Conservation (phyloP, 37 sponge, comb jelly and placozoan species). For the Amphimedon queenslandica region DNA sequence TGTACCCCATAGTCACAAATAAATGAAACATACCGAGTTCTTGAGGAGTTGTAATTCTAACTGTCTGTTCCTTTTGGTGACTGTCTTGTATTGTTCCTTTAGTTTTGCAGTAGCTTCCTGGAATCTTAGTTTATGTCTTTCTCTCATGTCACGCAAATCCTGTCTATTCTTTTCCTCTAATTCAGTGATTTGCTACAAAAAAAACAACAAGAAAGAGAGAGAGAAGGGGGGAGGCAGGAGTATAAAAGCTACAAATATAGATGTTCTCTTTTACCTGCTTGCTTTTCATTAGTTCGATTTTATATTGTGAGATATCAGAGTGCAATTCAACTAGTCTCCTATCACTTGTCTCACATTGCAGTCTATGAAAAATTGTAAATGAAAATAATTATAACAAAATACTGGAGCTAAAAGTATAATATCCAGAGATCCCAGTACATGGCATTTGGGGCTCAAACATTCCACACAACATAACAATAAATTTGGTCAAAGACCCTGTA, state of each 20-base stretch:
- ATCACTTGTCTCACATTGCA: neutral
- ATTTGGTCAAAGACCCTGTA: too few relatives aligned
- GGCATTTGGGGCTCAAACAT: too few relatives aligned
- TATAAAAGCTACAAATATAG: neutral
- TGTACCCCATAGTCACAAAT: neutral
- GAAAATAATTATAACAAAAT: too few relatives aligned
- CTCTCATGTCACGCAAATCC: constrained; percentile 50
- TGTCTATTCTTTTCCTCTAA: constrained; percentile 8
- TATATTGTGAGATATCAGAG: constrained; percentile 15
- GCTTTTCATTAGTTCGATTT: neutral
- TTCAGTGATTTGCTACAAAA: constrained; percentile 14
- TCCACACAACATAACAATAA: too few relatives aligned
- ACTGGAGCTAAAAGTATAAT: too few relatives aligned
- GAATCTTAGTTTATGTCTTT: constrained; percentile 43
- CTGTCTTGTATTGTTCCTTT: constrained; percentile 32
- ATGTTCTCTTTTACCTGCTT: constrained; percentile 13
- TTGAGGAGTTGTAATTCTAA: constrained; percentile 32
- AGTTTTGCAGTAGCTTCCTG: constrained; percentile 46
- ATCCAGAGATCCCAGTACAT: too few relatives aligned
- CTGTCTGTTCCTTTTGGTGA: constrained; percentile 20
- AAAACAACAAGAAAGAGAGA: neutral
- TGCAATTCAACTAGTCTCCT: constrained; percentile 2
- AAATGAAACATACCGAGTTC: constrained; percentile 23
- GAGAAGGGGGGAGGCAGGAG: neutral
- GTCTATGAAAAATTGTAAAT: too few relatives aligned